Conservation (phyloP, 2,888 invertebrate genomes). For the Micoletzkya japonica region DNA sequence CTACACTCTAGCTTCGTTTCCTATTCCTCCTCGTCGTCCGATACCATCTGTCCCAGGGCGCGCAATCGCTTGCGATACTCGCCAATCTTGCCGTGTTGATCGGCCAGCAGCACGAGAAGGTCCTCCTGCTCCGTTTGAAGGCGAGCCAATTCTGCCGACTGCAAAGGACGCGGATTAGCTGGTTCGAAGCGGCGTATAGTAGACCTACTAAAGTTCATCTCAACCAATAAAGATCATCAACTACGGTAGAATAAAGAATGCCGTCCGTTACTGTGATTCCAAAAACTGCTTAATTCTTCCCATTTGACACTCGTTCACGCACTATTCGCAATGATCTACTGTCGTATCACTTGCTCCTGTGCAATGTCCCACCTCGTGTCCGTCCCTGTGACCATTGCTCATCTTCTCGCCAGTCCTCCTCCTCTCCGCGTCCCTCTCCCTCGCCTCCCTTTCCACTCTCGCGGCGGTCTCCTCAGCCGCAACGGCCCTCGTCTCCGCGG, state of each 20-base stretch:
- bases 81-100: conserved; percentile 78
- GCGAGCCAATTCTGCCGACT: conserved; percentile 35
- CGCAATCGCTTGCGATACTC: conserved; percentile 42
- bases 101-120: conserved; percentile 82
- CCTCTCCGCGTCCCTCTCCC: neutral
- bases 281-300: too few relatives aligned
- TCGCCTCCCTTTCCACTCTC: neutral
- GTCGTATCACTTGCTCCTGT: too few relatives aligned
- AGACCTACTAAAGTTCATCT: too few relatives aligned
- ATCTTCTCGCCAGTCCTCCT: neutral
- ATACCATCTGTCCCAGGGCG: conserved; percentile 47
- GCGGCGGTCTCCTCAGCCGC: conserved; percentile 27
- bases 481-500: conserved; percentile 28
- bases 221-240: too few relatives aligned
- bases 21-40: conserved; percentile 54
- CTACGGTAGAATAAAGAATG: too few relatives aligned
- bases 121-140: conserved; percentile 89
- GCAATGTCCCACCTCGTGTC: neutral
- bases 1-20: neutral
- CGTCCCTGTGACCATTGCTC: neutral
- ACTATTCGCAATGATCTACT: too few relatives aligned
- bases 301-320: too few relatives aligned
- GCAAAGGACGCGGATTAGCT: too few relatives aligned
- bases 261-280: too few relatives aligned
- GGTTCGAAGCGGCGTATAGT: too few relatives aligned